These are phyloP conservation scores for Patella caerulea DNA, from an alignment of 2,888 invertebrate genomes.

Conservation along the genomic window DNA sequence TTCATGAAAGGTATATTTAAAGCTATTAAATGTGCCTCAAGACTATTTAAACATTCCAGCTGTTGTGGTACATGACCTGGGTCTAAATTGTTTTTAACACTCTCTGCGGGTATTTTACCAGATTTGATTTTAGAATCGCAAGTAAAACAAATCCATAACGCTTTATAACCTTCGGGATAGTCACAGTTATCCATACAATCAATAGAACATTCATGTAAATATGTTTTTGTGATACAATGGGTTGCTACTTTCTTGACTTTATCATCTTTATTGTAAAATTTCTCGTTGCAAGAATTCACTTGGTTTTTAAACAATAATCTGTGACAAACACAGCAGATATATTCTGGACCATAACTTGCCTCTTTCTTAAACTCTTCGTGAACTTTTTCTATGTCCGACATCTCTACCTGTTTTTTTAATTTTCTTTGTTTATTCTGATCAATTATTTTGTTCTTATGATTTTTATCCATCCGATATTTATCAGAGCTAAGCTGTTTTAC, in stretches of 20 bases:
- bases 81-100: constrained; percentile 11
- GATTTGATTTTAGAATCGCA: neutral
- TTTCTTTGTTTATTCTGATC: constrained; percentile 3
- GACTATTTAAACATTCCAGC: neutral
- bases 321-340: neutral
- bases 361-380: neutral
- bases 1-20: constrained; percentile 9
- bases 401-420: neutral
- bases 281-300: neutral
- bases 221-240: neutral
- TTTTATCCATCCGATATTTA: neutral
- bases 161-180: neutral
- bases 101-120: constrained; percentile 9
- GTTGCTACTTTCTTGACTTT: neutral
- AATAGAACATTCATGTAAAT: neutral
- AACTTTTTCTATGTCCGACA: neutral
- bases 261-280: neutral
- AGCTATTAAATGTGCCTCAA: constrained; percentile 1
- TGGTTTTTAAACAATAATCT: neutral
- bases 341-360: neutral
- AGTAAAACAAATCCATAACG: neutral
- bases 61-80: neutral
- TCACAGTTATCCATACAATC: neutral
- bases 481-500: neutral
- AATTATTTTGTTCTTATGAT: neutral